Evolutionary conservation across 1,140 invertebrate genomes (phyloP), one percentile per base, ranked within the genome.

Genomic region (Anastrepha obliqua): DNA sequence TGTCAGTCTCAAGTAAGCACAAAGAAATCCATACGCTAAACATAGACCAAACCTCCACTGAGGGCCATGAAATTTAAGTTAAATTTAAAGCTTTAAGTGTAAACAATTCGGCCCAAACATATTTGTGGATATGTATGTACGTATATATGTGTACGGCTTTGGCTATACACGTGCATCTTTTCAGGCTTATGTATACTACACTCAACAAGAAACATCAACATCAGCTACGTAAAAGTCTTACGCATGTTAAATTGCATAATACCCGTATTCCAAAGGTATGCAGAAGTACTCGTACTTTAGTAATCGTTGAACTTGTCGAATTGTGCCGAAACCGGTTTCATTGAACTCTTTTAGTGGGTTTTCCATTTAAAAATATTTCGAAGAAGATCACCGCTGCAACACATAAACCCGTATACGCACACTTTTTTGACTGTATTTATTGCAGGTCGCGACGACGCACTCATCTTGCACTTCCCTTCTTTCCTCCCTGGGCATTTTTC

Each of bases 261-360:
- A 55, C 51, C 6, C 11, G 51, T 55, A 20, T 81, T 81, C 51
- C 74, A 81, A 81, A 17, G 42, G 44, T 81, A 70, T 47, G 42
- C 67, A 70, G 3, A 39, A 39, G 29, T 29, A 29, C 13, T 8
- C 13, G 55, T 67, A 20, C 65, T 67, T 42, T 74, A 42, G 67
- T 74, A 8, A 15, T 81, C 74, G 44, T 81, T 81, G 74, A 58
- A 81, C 74, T 58, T 81, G 74, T 81, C 44, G 47, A 81, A 9
- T 51, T 20, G 20, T 55, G 17, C n/a, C 17, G 47, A 81, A 58
- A 81, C 74, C 47, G 74, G 74, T 81, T 81, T 55, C 42, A 81
- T 81, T 81, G 47, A 81, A 81, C 74, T 81, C 74, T 81, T 29
- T 65, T 65, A 4, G 51, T 81, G 74, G 74, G 74, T 55, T 81